Conservation (phyloP, 1,140 invertebrate genomes). For the Octopus sinensis region DNA sequence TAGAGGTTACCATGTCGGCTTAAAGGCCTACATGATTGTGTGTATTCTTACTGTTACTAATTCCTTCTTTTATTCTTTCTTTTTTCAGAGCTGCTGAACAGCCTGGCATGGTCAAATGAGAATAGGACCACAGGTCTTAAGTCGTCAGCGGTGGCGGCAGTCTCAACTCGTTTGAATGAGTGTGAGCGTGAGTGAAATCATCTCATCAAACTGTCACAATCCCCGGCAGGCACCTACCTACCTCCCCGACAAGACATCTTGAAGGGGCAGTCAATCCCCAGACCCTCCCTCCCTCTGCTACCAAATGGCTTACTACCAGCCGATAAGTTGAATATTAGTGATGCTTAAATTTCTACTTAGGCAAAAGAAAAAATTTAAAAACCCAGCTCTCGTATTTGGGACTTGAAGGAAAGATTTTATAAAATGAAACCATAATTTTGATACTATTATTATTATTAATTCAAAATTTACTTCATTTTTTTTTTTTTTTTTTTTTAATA, state of each 20-base stretch:
- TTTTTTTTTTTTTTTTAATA: too few relatives aligned
- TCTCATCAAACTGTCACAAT: constrained; percentile 17
- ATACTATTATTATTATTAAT: too few relatives aligned
- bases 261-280: background rate
- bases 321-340: background rate
- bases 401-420: too few relatives aligned
- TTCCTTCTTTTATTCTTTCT: background rate
- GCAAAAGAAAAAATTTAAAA: too few relatives aligned
- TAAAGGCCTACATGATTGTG: background rate
- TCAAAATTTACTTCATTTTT: too few relatives aligned
- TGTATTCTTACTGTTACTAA: background rate
- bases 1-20: too few relatives aligned
- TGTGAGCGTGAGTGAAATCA: constrained; percentile 16
- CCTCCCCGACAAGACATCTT: background rate
- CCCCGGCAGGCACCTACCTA: constrained; percentile 8
- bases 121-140: constrained; percentile 2
- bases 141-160: constrained; percentile 8
- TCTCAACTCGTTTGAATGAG: constrained; percentile 17
- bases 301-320: background rate
- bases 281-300: background rate
- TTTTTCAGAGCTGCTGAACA: constrained; percentile 17
- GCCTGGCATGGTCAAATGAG: constrained; percentile 6
- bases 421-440: too few relatives aligned
- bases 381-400: too few relatives aligned
- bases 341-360: too few relatives aligned